These are phyloP conservation scores for Eurystomus gularis DNA, from an alignment of 2,113 vertebrate genomes.

Conservation along the genomic window DNA sequence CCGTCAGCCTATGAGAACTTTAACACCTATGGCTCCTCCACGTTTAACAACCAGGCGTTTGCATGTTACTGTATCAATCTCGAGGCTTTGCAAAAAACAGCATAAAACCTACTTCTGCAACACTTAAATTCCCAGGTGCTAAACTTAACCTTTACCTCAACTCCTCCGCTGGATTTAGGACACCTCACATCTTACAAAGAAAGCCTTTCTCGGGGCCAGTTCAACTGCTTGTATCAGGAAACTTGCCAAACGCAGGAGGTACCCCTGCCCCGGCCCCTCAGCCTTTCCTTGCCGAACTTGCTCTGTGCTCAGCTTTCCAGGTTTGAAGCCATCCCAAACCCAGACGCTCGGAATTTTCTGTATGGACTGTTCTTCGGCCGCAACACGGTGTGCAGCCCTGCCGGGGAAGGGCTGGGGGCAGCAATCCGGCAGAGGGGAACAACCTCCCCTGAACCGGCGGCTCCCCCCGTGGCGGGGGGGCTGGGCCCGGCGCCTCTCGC, in stretches of 20 bases:
- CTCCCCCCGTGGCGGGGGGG: neutral
- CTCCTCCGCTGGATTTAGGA: neutral
- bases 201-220: neutral
- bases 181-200: neutral
- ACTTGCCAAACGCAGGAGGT: rapidly evolving
- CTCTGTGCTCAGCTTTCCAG: neutral
- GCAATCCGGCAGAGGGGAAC: rapidly evolving
- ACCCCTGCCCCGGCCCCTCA: rapidly evolving
- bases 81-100: neutral
- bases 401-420: rapidly evolving
- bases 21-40: neutral
- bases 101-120: neutral
- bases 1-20: neutral
- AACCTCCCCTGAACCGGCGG: rapidly evolving
- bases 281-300: neutral
- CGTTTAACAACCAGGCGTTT: neutral
- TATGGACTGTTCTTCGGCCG: rapidly evolving
- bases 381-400: neutral
- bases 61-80: too few species aligned
- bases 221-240: neutral
- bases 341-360: rapidly evolving
- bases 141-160: neutral
- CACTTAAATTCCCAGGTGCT: neutral
- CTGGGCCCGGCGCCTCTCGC: neutral
- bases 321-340: rapidly evolving